Percentiles rank a stretch among this genome's conserved stretches.
Evolutionary conservation across 2,888 invertebrate species (phyloP).

Genomic region (Antheraea yamamai): DNA sequence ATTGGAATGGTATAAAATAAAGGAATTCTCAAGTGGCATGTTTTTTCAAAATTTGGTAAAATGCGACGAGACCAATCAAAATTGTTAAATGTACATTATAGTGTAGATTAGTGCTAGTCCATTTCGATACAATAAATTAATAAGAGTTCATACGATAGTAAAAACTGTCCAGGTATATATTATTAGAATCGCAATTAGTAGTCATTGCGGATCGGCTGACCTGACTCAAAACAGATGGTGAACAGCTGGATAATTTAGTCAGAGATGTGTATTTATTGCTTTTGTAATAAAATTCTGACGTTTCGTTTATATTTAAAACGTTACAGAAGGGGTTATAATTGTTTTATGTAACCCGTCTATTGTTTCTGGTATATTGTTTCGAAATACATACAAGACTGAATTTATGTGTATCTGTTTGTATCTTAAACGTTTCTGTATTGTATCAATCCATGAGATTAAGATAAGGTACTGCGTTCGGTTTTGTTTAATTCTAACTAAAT

Average conservation of each 20-base stretch:
- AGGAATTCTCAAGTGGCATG: background rate
- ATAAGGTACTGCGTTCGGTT: background rate
- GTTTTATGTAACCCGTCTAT: background rate
- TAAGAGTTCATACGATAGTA: background rate
- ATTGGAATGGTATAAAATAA: too few relatives aligned
- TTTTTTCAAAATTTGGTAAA: background rate
- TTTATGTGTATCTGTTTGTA: background rate
- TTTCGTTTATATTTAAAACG: background rate
- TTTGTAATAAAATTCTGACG: conserved; percentile 8
- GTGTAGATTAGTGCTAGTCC: background rate
- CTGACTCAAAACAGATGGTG: background rate
- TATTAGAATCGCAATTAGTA: conserved; percentile 7
- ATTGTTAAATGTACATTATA: background rate
- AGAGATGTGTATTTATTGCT: background rate
- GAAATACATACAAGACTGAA: background rate
- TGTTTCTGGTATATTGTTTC: background rate
- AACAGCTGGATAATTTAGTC: conserved; percentile 4
- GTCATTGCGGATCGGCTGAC: background rate
- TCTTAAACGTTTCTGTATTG: background rate
- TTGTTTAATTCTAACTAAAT: background rate
- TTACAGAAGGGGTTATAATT: background rate
- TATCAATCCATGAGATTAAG: background rate
- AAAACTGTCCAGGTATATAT: background rate
- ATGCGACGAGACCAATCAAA: background rate
- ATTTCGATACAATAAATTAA: background rate